Conservation (phyloP, 2,888 invertebrate genomes). For the Baronia brevicornis region DNA sequence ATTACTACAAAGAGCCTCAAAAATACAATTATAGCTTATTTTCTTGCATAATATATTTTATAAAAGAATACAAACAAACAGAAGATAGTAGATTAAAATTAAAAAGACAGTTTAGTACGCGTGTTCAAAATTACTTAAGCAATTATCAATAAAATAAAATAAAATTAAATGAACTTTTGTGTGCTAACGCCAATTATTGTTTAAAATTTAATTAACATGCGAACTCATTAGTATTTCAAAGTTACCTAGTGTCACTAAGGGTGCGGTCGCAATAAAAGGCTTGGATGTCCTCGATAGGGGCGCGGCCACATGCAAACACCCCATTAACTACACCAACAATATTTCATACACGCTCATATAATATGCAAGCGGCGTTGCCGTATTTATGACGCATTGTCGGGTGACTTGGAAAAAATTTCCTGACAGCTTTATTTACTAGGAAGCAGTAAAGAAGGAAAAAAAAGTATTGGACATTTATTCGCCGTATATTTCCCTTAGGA, state of each 20-base stretch:
- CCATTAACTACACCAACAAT: constrained; percentile 56
- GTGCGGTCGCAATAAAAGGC: constrained; percentile 36
- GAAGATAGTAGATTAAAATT: too few species aligned
- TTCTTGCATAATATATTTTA: too few species aligned
- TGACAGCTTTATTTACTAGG: constrained; percentile 42
- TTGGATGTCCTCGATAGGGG: constrained; percentile 36
- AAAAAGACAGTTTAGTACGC: too few species aligned
- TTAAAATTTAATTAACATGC: constrained; percentile 22
- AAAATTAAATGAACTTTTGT: too few species aligned
- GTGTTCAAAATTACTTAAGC: too few species aligned
- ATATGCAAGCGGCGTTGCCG: constrained; percentile 58
- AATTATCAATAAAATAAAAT: too few species aligned
- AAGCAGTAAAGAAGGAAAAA: constrained; percentile 28
- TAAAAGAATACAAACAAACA: too few species aligned
- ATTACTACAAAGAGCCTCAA: too few species aligned
- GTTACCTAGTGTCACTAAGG: constrained; percentile 28
- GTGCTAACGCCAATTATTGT: constrained; percentile 9
- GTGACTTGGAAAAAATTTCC: constrained; percentile 37
- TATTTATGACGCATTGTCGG: constrained; percentile 52
- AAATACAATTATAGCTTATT: too few species aligned
- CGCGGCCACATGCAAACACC: constrained; percentile 58
- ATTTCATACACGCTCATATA: constrained; percentile 58
- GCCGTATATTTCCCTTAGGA: constrained; percentile 3
- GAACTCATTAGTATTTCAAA: constrained; percentile 21
- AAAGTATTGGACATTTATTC: constrained; percentile 28